Percentiles rank a stretch among this genome's conserved stretches.
phyloP scores from a whole-genome alignment of 2,113 vertebrate species.

The Pituophis catenifer region DNA sequence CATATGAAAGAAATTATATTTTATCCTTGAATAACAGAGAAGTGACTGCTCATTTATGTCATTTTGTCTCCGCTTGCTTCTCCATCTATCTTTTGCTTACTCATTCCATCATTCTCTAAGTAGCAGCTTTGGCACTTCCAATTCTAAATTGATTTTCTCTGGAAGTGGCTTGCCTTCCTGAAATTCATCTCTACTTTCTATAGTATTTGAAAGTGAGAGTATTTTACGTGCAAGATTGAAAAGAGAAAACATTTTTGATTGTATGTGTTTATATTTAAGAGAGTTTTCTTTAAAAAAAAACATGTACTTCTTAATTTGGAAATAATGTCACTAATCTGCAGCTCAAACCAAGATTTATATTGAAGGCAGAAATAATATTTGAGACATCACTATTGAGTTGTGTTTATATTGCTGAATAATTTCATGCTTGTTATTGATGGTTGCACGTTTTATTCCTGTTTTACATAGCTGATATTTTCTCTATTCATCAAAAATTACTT shows the following conservation, averaged over 20 bases:
- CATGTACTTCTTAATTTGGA: not conserved
- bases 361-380: not conserved
- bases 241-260: not conserved
- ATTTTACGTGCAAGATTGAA: not conserved
- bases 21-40: slow-evolving; percentile 43
- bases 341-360: not conserved
- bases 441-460: not conserved
- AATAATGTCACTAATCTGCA: not conserved
- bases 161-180: not conserved
- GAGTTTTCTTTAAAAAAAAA: not conserved
- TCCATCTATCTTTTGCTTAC: slow-evolving; percentile 32
- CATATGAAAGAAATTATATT: slow-evolving; percentile 32
- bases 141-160: not conserved
- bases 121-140: not conserved
- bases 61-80: slow-evolving; percentile 36
- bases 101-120: not conserved
- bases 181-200: not conserved
- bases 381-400: not conserved
- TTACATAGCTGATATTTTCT: not conserved
- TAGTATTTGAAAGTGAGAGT: not conserved
- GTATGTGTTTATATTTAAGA: not conserved
- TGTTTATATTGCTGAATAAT: not conserved
- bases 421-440: not conserved
- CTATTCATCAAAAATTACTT: not conserved
- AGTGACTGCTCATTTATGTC: slow-evolving; percentile 38